These are phyloP conservation scores for Papilio machaon DNA, from an alignment of 1,140 invertebrate genomes.

Conservation along the genomic window DNA sequence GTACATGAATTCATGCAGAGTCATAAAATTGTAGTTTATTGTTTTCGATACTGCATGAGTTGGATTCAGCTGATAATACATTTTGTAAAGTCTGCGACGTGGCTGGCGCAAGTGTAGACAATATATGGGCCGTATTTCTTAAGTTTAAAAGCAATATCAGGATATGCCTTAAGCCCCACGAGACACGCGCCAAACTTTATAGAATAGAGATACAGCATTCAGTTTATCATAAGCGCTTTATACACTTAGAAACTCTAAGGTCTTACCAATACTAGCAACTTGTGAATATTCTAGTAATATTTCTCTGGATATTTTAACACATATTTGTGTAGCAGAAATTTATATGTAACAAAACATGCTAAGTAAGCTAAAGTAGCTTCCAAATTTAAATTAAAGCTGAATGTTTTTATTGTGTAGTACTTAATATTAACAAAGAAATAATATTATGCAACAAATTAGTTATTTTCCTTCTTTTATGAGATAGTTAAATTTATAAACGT, in stretches of 20 bases:
- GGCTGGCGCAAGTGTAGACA: slow-evolving; percentile 56
- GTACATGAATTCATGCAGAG: slow-evolving; percentile 3
- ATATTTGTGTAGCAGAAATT: neutral
- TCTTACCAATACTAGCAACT: neutral
- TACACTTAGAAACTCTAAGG: slow-evolving; percentile 8
- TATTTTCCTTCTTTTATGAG: no score
- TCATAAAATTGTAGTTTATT: slow-evolving; percentile 29
- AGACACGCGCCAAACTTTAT: slow-evolving; percentile 41
- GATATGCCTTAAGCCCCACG: slow-evolving; percentile 42
- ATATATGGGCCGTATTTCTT: slow-evolving; percentile 63
- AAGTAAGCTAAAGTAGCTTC: no score
- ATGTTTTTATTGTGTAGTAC: no score
- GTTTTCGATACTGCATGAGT: slow-evolving; percentile 24
- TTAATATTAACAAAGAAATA: no score
- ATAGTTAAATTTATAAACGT: no score
- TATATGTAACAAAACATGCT: neutral
- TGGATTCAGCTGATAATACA: slow-evolving; percentile 38
- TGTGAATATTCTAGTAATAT: neutral
- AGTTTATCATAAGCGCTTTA: slow-evolving; percentile 38
- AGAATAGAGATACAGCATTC: slow-evolving; percentile 36
- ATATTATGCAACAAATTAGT: no score
- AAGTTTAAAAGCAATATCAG: slow-evolving; percentile 66
- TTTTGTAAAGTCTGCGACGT: slow-evolving; percentile 41
- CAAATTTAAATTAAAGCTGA: no score
- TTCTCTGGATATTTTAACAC: neutral